Base-by-base conservation (phyloP, 2,113 vertebrate genomes). In the Acrocephalus arundinaceus region DNA sequence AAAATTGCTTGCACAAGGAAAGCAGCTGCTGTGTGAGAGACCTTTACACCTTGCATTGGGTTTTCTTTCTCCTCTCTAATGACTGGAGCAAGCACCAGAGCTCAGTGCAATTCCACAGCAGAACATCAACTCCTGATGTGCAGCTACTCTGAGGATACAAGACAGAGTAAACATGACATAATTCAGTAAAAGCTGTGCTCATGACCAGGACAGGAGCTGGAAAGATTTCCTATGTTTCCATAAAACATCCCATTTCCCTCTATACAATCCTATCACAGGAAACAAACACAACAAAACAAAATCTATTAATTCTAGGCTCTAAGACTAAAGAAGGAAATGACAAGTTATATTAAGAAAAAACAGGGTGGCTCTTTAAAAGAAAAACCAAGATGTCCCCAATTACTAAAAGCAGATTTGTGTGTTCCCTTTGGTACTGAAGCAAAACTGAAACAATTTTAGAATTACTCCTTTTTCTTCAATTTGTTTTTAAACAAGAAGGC, bases 211-310 rank as follows among this genome's bases (percentile, higher is more conserved):
- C 39, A 83, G 49, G 75, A 93, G 88, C 73, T 93, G 85, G 72
- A 87, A 94, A 96, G 88, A 48, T 81, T 92, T 93, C 85, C 85
- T 63, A 79, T 51, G 57, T 96, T 95, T 91, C 92, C 85, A 77
- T 65, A 31, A 90, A 95, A 93, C 73, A 88, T 84, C 86, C 82
- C 80, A 92, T 76, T 97, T 97, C 96, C 95, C 85, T 93, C 95
- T 81, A 95, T 89, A 96, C 79, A 96, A 89, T 72, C 88, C 92
- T 89, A 72, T 75, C 76, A 46, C 92, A 90, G 96, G 83, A 97
- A 96, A 94, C 35, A 95, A 96, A 94, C 55, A 93, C 66, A 95
- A 45, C 73, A 90, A 91, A 92, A 51, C 72, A 91, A 82, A 85
- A 58, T 62, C 93, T 93, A 76, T 95, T 96, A 84, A 94, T 96